Evolutionary conservation across 1,140 invertebrate genomes (phyloP), one percentile per base, ranked within the genome.

Genomic region (Heliconius hermathena): DNA sequence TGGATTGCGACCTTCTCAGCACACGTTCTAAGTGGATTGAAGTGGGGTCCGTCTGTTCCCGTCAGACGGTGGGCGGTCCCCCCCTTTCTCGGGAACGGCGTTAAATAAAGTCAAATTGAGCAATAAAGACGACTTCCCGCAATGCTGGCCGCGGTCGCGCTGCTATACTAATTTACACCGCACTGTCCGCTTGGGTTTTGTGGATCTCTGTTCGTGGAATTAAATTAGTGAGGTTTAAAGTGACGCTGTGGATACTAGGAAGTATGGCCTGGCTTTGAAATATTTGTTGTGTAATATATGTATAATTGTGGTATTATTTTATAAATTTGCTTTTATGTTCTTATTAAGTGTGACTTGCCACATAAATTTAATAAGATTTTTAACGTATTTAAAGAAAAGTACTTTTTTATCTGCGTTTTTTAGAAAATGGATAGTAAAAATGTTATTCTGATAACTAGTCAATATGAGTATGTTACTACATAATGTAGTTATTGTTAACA

Each of bases 101-200:
- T 93, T 94, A 93, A 94, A 95, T 93, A 94, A 94, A 94, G 91
- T 94, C 91, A 94, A 94, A 95, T 94, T 95, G 94, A 94, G 93
- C 92, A 94, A 94, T 94, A 95, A 95, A 94, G 91, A 90, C 91
- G 82, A 82, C 84, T 89, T 90, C 88, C 87, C 79, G 86, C 91
- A 93, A 93, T 92, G 89, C 89, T 90, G 87, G 89, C 84, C 87
- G 85, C 85, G 87, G 89, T 86, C 83, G 82, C 82, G 80, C 79
- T 86, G 73, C 89, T 90, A 87, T 85, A 86, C 85, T 93, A 88
- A 91, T 91, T 91, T 89, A 87, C 85, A 88, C 84, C 75, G 75
- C 76, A 70, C 36, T 78, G 73, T 79, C 77, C 77, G 26, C 57
- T 57, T 71, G 38, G n/a, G 49, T 74, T 46, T 20, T 49, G 66